phyloP scores from a whole-genome alignment of 2,888 invertebrate genomes.

The Spatulosminthurus flaviceps region DNA sequence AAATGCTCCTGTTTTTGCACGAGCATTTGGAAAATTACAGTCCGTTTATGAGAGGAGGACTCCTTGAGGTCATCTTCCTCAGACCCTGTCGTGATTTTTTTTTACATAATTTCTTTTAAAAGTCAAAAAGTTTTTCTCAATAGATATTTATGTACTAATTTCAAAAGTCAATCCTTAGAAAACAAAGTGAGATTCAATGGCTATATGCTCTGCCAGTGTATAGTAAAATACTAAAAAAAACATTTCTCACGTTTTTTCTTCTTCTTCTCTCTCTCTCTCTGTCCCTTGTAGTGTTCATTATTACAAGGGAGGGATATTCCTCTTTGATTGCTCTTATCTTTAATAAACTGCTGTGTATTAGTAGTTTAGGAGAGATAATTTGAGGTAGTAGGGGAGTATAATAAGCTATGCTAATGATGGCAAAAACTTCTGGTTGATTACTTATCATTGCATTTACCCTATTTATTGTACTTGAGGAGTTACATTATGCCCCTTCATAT shows the following conservation, averaged over 20 bases:
- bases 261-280: no score
- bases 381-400: no score
- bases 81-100: background rate
- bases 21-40: background rate
- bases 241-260: constrained; percentile 18
- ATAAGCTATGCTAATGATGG: no score
- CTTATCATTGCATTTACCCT: background rate
- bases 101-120: background rate
- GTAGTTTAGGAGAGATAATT: no score
- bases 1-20: constrained; percentile 6
- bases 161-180: background rate
- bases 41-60: background rate
- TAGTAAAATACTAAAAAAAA: background rate
- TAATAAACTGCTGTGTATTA: no score
- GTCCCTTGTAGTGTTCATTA: background rate
- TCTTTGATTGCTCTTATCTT: background rate
- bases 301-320: background rate
- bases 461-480: background rate
- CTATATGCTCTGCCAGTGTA: no score
- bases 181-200: constrained; percentile 9
- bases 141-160: no score
- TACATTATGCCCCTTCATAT: background rate
- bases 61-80: constrained; percentile 8
- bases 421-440: no score
- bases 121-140: no score